Evolutionary conservation across 2,888 invertebrate genomes (phyloP).

Genomic region (Suillia variegata): DNA sequence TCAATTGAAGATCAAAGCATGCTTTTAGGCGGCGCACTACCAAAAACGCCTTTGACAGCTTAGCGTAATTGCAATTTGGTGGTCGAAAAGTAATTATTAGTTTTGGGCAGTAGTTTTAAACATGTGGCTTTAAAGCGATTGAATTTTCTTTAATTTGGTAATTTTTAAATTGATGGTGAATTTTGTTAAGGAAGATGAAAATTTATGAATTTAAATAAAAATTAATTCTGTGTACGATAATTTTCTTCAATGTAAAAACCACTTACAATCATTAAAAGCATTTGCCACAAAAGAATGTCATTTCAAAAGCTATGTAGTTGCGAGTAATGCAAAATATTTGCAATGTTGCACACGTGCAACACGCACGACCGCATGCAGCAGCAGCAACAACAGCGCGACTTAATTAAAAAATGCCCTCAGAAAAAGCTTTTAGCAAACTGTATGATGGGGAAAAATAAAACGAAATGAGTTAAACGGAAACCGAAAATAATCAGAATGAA

Average conservation of each 20-base stretch:
- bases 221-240: too few relatives aligned
- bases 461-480: conserved; percentile 34
- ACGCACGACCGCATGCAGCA: background rate
- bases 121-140: too few relatives aligned
- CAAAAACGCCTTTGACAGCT: conserved; percentile 30
- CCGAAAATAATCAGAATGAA: background rate
- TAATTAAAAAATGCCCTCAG: conserved; percentile 53
- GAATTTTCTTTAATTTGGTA: too few relatives aligned
- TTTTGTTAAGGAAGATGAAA: too few relatives aligned
- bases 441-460: conserved; percentile 25
- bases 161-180: too few relatives aligned
- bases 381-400: conserved; percentile 31
- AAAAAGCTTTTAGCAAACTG: conserved; percentile 39
- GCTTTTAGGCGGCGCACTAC: background rate
- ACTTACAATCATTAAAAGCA: too few relatives aligned
- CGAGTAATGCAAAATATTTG: too few relatives aligned
- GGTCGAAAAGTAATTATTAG: conserved; percentile 40
- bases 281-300: too few relatives aligned
- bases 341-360: conserved; percentile 31
- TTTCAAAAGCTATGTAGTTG: too few relatives aligned
- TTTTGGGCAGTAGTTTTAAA: conserved; percentile 25
- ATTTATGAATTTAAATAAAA: too few relatives aligned
- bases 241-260: too few relatives aligned
- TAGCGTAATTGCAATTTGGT: conserved; percentile 36
- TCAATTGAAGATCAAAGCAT: conserved; percentile 16